These are phyloP conservation scores for Suricata suricatta DNA, from an alignment of 2,113 vertebrate species.

Conservation along the genomic window DNA sequence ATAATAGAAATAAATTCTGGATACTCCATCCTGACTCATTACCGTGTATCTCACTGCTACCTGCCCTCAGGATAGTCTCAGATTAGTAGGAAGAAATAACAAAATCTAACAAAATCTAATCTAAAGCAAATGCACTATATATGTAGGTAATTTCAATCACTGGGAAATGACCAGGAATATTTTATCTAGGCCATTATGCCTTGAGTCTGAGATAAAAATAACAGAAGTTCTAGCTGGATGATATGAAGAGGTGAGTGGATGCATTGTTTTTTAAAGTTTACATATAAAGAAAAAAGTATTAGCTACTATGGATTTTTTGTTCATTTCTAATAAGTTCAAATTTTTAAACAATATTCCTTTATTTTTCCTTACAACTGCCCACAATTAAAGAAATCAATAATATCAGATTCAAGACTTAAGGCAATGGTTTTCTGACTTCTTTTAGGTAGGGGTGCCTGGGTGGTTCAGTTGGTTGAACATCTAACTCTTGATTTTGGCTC, in stretches of 20 bases:
- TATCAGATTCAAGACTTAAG: conserved; percentile 12
- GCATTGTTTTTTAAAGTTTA: conserved; percentile 43
- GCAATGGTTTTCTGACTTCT: neutral
- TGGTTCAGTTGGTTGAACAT: no score
- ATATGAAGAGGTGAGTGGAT: conserved; percentile 22
- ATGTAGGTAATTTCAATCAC: conserved; percentile 26
- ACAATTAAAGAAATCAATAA: conserved; percentile 30
- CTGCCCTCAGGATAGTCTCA: conserved; percentile 16
- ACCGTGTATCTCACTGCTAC: neutral
- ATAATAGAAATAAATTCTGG: conserved; percentile 2
- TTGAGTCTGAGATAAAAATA: conserved; percentile 55
- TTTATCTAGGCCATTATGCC: conserved; percentile 35
- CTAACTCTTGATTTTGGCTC: no score
- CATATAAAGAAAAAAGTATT: neutral
- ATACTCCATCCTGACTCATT: neutral
- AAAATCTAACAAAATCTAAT: neutral
- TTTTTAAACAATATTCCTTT: conserved; percentile 22
- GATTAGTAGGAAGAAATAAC: conserved; percentile 28
- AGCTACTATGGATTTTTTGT: neutral
- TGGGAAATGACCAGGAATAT: conserved; percentile 21
- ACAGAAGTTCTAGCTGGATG: neutral
- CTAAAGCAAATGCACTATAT: neutral
- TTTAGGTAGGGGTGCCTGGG: no score
- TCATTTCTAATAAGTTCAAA: conserved; percentile 42
- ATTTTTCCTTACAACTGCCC: conserved; percentile 10